Conservation (phyloP, 2,113 vertebrate species). For the Phrynosoma platyrhinos region DNA sequence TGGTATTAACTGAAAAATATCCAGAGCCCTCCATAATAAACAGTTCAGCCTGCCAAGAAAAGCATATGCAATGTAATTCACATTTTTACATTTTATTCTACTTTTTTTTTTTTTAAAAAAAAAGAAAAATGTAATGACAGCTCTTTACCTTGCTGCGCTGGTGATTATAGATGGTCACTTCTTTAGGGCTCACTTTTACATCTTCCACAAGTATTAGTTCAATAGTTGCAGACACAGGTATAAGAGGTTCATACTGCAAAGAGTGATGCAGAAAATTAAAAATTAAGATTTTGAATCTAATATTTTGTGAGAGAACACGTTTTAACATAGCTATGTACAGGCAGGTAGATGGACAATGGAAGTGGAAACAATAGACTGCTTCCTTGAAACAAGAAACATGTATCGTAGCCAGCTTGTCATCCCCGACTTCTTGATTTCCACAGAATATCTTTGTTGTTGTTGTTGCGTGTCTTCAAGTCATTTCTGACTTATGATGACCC, state of each 20-base stretch:
- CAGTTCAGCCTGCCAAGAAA: slow-evolving; percentile 82
- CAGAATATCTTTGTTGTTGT: not conserved
- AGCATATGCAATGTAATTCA: not conserved
- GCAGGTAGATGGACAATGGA: not conserved
- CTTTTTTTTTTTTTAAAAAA: too few species aligned
- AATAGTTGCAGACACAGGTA: slow-evolving; percentile 83
- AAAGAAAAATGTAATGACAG: not conserved
- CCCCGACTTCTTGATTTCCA: not conserved
- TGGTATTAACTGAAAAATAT: slow-evolving; percentile 92
- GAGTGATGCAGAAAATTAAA: not conserved
- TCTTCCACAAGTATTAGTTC: slow-evolving; percentile 95
- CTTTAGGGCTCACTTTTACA: slow-evolving; percentile 84
- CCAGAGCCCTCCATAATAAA: slow-evolving; percentile 89
- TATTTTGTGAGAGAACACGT: not conserved
- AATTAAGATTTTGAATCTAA: not conserved
- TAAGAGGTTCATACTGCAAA: slow-evolving; percentile 81
- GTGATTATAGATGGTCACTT: slow-evolving; percentile 91
- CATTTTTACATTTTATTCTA: not conserved
- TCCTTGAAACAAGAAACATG: not conserved
- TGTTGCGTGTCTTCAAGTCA: too few species aligned
- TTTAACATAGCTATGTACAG: not conserved
- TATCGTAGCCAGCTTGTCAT: not conserved
- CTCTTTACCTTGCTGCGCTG: slow-evolving; percentile 84
- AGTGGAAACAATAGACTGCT: not conserved
- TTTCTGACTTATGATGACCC: too few species aligned